phyloP scores from a whole-genome alignment of 2,113 vertebrate genomes.

The Monarcha castaneiventris region DNA sequence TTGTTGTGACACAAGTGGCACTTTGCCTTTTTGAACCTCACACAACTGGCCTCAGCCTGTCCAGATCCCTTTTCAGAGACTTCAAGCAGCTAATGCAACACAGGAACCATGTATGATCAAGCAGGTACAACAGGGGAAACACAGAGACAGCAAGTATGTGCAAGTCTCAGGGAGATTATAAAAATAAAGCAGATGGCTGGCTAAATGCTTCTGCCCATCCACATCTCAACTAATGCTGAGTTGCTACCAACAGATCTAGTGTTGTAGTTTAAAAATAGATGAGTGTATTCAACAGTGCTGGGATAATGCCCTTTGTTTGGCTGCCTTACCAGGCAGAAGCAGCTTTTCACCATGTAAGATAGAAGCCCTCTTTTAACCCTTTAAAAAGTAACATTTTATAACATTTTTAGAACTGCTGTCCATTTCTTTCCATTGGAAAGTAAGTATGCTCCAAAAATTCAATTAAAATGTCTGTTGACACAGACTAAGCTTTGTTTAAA shows the following conservation, averaged over 20 bases:
- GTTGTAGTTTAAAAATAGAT: background rate
- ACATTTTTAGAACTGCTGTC: background rate
- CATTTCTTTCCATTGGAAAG: background rate
- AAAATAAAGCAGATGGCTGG: background rate
- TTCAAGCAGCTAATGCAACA: background rate
- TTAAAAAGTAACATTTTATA: background rate
- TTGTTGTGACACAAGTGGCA: background rate
- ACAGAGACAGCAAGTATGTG: background rate
- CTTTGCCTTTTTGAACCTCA: background rate
- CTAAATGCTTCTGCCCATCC: background rate
- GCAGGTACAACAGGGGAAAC: background rate
- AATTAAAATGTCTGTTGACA: background rate
- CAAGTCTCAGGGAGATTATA: background rate
- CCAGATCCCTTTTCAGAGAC: background rate
- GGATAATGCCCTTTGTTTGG: background rate
- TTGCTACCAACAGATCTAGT: background rate
- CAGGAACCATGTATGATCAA: background rate
- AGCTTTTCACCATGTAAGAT: background rate
- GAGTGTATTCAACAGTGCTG: background rate
- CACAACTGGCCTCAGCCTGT: background rate
- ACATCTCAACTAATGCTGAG: background rate
- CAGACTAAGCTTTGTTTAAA: background rate
- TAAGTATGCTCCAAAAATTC: background rate
- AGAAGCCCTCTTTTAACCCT: background rate
- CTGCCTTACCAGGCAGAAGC: background rate